A percentile compares a stretch with the other conserved stretches of the same genome.
Evolutionary conservation across 2,797 vertebrate species (phyloP).

Genomic region (Scolopax bukidnonensis): DNA sequence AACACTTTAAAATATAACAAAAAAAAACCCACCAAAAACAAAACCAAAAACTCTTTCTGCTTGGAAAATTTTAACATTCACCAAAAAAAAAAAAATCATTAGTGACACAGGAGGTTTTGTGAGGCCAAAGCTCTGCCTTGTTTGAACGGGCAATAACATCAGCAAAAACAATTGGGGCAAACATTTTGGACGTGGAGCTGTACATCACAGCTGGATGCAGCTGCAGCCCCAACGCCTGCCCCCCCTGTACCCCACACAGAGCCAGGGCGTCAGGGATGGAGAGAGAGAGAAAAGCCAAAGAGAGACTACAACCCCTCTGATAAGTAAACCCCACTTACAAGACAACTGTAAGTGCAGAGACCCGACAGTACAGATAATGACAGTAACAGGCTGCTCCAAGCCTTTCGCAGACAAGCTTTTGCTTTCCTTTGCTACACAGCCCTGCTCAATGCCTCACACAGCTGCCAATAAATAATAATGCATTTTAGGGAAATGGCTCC

Average conservation of each 20-base stretch:
- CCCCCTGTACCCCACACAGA: fast-evolving
- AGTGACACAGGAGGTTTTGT: background rate
- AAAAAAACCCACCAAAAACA: background rate
- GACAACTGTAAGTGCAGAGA: background rate
- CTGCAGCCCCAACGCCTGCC: background rate
- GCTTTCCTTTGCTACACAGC: background rate
- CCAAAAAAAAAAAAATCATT: background rate
- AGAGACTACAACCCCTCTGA: background rate
- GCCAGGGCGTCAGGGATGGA: background rate
- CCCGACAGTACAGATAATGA: background rate
- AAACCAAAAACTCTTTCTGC: background rate
- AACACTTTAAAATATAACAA: background rate
- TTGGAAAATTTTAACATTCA: background rate
- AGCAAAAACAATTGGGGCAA: background rate
- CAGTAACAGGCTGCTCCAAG: background rate
- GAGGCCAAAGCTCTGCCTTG: background rate
- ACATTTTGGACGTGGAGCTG: background rate
- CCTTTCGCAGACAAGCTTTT: background rate
- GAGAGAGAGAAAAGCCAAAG: background rate
- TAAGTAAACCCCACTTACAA: background rate
- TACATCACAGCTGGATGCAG: slow-evolving; percentile 17
- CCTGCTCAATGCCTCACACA: background rate
- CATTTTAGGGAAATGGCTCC: background rate
- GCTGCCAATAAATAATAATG: background rate
- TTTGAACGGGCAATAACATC: background rate